A percentile compares a stretch with the other conserved stretches of the same genome.
phyloP scores from a whole-genome alignment of 2,797 vertebrate genomes.

The Peromyscus eremicus region DNA sequence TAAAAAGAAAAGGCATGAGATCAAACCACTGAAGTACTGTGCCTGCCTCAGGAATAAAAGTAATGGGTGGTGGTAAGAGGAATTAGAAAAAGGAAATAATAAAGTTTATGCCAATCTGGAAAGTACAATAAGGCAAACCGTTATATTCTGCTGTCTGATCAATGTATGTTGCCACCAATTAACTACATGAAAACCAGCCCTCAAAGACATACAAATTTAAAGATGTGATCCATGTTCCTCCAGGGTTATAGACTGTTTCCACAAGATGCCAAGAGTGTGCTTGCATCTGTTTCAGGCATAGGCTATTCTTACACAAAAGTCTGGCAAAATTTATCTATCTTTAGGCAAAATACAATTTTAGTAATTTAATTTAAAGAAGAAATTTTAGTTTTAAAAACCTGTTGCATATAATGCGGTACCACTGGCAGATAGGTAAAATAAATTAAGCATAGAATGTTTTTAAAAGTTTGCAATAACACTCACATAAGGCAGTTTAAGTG shows the following conservation, averaged over 20 bases:
- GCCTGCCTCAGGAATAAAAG: conserved; percentile 44
- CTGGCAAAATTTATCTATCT: neutral
- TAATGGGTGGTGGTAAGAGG: conserved; percentile 23
- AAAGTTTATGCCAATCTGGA: neutral
- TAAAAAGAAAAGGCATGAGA: neutral
- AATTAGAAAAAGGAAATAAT: neutral
- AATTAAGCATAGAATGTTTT: neutral
- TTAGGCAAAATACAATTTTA: conserved; percentile 50
- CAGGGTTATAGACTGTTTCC: neutral
- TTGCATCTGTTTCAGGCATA: neutral
- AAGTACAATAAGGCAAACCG: neutral
- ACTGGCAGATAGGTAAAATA: neutral
- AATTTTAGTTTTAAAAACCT: neutral
- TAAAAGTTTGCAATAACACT: neutral
- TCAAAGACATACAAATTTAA: neutral
- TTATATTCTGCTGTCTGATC: neutral
- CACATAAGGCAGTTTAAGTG: neutral
- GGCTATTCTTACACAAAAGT: neutral
- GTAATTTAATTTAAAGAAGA: neutral
- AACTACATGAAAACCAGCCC: neutral
- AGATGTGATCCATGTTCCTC: neutral
- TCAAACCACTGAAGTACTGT: conserved; percentile 7
- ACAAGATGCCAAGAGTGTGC: neutral
- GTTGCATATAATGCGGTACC: neutral
- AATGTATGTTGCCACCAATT: neutral